These are phyloP conservation scores for Meiosimyza decipiens DNA, from an alignment of 2,888 invertebrate species.

Conservation along the genomic window DNA sequence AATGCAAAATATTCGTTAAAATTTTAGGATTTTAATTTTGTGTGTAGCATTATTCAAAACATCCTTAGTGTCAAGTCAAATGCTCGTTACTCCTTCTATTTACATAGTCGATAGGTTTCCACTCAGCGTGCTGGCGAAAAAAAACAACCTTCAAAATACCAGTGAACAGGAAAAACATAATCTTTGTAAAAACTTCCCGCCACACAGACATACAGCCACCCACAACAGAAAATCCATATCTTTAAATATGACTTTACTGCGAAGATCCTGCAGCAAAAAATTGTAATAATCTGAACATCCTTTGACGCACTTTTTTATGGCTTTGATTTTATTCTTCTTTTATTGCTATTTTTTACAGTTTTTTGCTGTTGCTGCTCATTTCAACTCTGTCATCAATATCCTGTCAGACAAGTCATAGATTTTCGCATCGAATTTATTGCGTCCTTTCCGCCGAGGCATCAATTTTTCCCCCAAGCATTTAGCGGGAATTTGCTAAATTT, in stretches of 20 bases:
- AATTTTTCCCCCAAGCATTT: neutral
- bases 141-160: too few species aligned
- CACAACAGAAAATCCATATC: too few species aligned
- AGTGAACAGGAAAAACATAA: too few species aligned
- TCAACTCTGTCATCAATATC: neutral
- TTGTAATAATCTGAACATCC: neutral
- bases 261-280: neutral
- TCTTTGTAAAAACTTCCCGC: too few species aligned
- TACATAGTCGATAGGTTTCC: too few species aligned
- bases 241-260: neutral
- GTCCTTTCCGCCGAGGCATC: neutral
- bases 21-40: too few species aligned
- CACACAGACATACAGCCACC: too few species aligned
- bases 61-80: too few species aligned
- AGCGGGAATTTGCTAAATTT: neutral
- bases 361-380: neutral
- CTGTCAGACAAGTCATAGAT: neutral
- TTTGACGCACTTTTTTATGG: conserved; percentile 1
- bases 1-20: too few species aligned
- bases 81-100: too few species aligned
- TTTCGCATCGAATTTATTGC: neutral
- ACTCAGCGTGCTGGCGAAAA: too few species aligned
- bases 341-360: conserved; percentile 7
- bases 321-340: conserved; percentile 5
- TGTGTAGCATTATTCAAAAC: too few species aligned